These are phyloP conservation scores for Neogobius melanostomus DNA, from an alignment of 2,113 vertebrate species.

Conservation along the genomic window DNA sequence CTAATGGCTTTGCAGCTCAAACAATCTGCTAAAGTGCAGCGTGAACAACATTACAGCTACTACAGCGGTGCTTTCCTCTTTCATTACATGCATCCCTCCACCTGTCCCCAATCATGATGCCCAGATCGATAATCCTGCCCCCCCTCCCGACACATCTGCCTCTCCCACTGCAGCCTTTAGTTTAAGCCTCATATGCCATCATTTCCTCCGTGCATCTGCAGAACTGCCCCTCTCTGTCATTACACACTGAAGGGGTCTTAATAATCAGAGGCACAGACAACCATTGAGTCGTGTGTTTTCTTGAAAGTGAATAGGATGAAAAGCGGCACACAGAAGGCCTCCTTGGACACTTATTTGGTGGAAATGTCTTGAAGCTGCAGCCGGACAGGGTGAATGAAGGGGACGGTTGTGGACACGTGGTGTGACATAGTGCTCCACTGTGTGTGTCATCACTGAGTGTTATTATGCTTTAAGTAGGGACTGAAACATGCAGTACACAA, in stretches of 20 bases:
- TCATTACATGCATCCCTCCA: slow-evolving; percentile 36
- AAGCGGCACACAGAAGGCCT: not conserved
- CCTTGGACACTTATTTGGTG: slow-evolving; percentile 12
- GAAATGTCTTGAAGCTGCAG: not conserved
- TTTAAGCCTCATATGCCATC: slow-evolving; percentile 1
- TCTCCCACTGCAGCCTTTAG: not conserved
- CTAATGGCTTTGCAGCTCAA: slow-evolving; percentile 40
- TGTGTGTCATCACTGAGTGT: slow-evolving; percentile 41
- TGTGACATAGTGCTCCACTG: slow-evolving; percentile 34
- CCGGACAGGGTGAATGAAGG: slow-evolving; percentile 16
- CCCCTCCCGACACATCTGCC: not conserved
- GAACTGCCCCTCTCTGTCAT: slow-evolving; percentile 9
- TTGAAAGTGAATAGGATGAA: slow-evolving; percentile 2
- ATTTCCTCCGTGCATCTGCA: slow-evolving; percentile 21
- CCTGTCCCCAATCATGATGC: slow-evolving; percentile 27
- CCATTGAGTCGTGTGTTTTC: slow-evolving; percentile 23
- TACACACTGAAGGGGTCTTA: slow-evolving; percentile 8
- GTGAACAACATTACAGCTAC: slow-evolving; percentile 18
- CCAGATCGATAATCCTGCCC: slow-evolving; percentile 41
- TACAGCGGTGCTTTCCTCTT: slow-evolving; percentile 34
- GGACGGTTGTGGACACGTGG: slow-evolving; percentile 5
- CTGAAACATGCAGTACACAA: slow-evolving; percentile 43
- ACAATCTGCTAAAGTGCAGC: slow-evolving; percentile 42
- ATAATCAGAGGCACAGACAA: slow-evolving; percentile 1
- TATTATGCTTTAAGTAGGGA: slow-evolving; percentile 33